Evolutionary conservation across 2,888 invertebrate species (phyloP).

Genomic region (Erebia palarica): DNA sequence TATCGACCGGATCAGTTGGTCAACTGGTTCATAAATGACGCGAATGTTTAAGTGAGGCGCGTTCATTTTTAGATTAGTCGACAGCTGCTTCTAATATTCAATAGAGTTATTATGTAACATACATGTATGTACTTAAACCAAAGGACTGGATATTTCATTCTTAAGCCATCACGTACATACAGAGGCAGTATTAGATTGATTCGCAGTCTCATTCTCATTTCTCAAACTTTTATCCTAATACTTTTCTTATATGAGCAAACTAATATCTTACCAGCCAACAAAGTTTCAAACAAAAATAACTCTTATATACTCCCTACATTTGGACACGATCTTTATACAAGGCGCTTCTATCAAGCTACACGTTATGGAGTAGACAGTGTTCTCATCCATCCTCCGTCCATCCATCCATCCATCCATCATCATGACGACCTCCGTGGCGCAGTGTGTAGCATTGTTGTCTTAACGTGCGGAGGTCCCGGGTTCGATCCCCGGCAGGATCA

Average conservation of each 20-base stretch:
- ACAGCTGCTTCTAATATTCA: too few species aligned
- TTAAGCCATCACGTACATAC: constrained; percentile 29
- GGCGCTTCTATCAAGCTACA: neutral
- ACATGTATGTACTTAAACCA: neutral
- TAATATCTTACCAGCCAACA: constrained; percentile 10
- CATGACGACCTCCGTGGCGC: too few species aligned
- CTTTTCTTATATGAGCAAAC: constrained; percentile 30
- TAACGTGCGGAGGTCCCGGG: too few species aligned
- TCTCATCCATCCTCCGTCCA: too few species aligned
- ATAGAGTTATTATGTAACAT: too few species aligned
- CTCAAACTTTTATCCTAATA: constrained; percentile 47
- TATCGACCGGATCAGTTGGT: too few species aligned
- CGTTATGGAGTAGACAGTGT: neutral
- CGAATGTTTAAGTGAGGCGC: too few species aligned
- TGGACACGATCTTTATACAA: neutral
- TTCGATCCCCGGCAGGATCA: too few species aligned
- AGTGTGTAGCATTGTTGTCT: too few species aligned
- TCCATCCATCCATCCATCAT: too few species aligned
- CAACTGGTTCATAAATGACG: too few species aligned
- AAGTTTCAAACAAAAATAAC: constrained; percentile 22
- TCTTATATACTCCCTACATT: constrained; percentile 21
- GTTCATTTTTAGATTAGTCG: too few species aligned
- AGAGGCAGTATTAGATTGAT: constrained; percentile 8
- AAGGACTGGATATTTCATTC: neutral
- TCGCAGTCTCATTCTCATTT: constrained; percentile 40